Conservation (phyloP, 1,140 invertebrate species). For the Agrypnia vestita region DNA sequence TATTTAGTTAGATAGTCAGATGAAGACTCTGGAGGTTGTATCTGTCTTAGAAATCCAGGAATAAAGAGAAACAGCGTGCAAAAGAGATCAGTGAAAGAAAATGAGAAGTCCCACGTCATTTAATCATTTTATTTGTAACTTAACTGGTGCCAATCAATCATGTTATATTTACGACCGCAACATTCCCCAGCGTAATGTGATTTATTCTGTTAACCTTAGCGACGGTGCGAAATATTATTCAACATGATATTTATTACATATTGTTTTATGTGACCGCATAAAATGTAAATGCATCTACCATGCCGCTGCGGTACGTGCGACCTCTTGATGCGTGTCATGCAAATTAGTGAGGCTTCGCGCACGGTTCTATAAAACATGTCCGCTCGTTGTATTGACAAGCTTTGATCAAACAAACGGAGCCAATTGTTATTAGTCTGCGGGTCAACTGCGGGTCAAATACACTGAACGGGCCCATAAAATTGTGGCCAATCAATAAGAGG, state of each 20-base stretch:
- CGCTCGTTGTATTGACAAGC: slow-evolving; percentile 19
- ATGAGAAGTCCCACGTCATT: no score
- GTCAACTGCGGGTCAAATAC: slow-evolving; percentile 34
- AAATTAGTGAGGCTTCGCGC: slow-evolving; percentile 29
- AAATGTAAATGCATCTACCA: slow-evolving; percentile 2
- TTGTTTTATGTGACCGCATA: slow-evolving; percentile 15
- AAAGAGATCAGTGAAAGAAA: no score
- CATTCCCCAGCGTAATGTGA: no score
- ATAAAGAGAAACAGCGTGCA: no score
- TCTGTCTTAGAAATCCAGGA: no score
- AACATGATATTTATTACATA: slow-evolving; percentile 8
- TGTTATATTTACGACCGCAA: no score
- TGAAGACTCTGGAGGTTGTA: no score
- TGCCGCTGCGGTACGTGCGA: background rate
- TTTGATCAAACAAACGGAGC: background rate
- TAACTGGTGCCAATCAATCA: no score
- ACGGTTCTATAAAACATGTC: slow-evolving; percentile 10
- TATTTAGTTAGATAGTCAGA: no score
- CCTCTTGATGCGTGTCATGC: slow-evolving; percentile 16
- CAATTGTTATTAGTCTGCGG: background rate
- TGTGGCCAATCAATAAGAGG: slow-evolving; percentile 20
- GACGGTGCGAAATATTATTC: background rate
- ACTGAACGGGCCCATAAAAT: slow-evolving; percentile 12
- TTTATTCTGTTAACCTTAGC: no score
- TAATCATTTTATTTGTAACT: no score